Percentiles rank a stretch among this genome's conserved stretches.
phyloP scores from a whole-genome alignment of 2,888 invertebrate species.

The Crocallis elinguaria region DNA sequence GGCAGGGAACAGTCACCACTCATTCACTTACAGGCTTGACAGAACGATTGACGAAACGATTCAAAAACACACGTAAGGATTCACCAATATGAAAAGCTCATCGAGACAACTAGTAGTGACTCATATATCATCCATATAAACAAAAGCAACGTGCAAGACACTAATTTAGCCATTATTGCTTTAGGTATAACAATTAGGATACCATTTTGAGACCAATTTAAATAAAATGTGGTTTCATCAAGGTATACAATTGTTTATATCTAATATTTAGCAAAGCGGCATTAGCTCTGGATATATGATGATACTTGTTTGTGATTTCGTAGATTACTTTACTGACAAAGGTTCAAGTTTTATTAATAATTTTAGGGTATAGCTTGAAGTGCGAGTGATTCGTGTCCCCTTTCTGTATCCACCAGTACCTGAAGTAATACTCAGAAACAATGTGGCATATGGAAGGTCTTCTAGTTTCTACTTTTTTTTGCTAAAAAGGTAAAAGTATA shows the following conservation, averaged over 20 bases:
- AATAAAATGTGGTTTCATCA: no score
- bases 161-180: background rate
- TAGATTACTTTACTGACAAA: no score
- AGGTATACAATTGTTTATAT: no score
- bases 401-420: slow-evolving; percentile 93
- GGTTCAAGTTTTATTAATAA: no score
- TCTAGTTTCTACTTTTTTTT: slow-evolving; percentile 62
- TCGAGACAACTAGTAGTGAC: background rate
- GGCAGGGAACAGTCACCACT: slow-evolving; percentile 71
- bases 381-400: slow-evolving; percentile 49
- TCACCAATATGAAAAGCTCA: background rate
- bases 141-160: background rate
- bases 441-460: slow-evolving; percentile 74
- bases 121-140: slow-evolving; percentile 8
- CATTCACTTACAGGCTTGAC: slow-evolving; percentile 37
- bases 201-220: background rate
- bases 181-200: background rate
- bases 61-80: background rate
- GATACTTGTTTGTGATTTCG: background rate
- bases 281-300: no score
- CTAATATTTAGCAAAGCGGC: no score
- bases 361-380: slow-evolving; percentile 20
- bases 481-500: slow-evolving; percentile 41
- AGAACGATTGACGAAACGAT: background rate
- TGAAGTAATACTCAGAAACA: slow-evolving; percentile 99